phyloP scores from a whole-genome alignment of 2,113 vertebrate species.

The Oreamnos americanus region DNA sequence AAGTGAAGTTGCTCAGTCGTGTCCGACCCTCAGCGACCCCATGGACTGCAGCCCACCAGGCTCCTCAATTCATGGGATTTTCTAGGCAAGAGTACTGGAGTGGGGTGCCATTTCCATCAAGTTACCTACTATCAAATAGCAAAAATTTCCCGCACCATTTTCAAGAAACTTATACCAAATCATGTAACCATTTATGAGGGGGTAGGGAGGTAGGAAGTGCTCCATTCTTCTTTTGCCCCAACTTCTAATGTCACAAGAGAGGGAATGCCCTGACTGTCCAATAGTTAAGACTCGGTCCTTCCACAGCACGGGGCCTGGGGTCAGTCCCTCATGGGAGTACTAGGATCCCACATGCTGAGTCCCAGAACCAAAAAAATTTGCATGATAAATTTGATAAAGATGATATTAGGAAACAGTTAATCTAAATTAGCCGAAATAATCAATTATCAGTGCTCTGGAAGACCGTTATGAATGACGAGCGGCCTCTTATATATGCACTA shows the following conservation, averaged over 20 bases:
- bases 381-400: neutral
- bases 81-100: too few relatives aligned
- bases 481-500: neutral
- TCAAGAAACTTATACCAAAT: neutral
- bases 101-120: neutral
- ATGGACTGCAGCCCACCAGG: too few relatives aligned
- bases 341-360: neutral
- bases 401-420: neutral
- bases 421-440: neutral
- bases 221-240: neutral
- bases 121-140: neutral
- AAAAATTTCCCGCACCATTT: neutral
- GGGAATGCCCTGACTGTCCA: neutral
- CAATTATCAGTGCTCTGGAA: neutral
- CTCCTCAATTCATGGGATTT: too few relatives aligned
- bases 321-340: neutral
- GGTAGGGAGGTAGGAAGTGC: neutral
- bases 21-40: too few relatives aligned
- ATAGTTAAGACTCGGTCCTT: neutral
- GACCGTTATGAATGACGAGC: neutral
- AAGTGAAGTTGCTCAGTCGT: too few relatives aligned
- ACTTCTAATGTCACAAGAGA: neutral
- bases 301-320: neutral
- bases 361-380: neutral
- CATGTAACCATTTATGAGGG: neutral